Evolutionary conservation across 1,140 invertebrate genomes (phyloP), one percentile per base, ranked within the genome.

Genomic region (Microplitis demolitor): DNA sequence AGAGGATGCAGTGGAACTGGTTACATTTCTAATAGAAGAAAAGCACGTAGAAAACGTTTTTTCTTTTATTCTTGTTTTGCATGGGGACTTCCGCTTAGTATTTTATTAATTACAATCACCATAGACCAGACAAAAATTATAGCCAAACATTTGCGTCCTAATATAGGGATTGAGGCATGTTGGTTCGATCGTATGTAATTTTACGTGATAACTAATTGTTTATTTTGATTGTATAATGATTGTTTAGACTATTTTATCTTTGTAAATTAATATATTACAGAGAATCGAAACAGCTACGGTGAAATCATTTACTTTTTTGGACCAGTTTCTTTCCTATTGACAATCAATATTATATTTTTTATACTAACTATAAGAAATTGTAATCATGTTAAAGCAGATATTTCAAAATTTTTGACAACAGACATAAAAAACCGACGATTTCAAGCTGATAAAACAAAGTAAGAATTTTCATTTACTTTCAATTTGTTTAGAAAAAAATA

Each of bases 381-480:
- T 78, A 90, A 88, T 66, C 89, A 89, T 77, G 91, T 92, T 3
- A 93, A 92, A 80, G 89, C 89, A 0, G 91, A 94, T 80, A 91
- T 93, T 75, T 89, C 90, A 70, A 88, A 91, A 79, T 88, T 91
- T 62, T 87, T 85, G 76, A 86, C 56, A 76, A 84, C 35, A 81
- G 89, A 78, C 87, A 87, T 73, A 77, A 89, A 56, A 81, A 86
- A 66, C 76, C 85, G 69, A 76, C 87, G 88, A 69, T 92, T 92
- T 78, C 88, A 90, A 64, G 85, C 91, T 54, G 90, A 92, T 75
- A 90, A 88, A 83, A 89, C 89, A n/a, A 90, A 90, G 91, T 91
- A 79, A 87, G 89, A 82, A 33, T 13, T 66, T 11, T 34, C 6
- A 50, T 69, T 33, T 8, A 16, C 54, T 50, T 39, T 33, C 16